These are phyloP conservation scores for Solea senegalensis DNA, from an alignment of 2,113 vertebrate species.

Conservation along the genomic window DNA sequence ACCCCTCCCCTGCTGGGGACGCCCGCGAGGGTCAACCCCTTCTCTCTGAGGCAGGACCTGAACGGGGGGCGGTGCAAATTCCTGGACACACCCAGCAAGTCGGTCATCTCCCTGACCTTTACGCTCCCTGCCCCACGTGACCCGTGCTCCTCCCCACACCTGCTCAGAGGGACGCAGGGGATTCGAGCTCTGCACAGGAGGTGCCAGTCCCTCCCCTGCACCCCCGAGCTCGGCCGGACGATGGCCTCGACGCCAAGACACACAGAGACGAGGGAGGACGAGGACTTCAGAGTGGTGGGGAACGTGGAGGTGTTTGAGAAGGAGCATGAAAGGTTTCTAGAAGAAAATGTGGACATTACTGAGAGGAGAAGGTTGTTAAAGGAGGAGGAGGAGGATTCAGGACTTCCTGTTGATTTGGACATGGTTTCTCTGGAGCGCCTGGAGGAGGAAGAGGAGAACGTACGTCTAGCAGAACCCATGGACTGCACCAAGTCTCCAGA, in stretches of 20 bases:
- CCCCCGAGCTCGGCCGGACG: constrained; percentile 83
- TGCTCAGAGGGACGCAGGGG: constrained; percentile 49
- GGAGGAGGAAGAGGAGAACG: constrained; percentile 62
- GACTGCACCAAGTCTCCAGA: constrained; percentile 84
- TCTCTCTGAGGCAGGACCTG: constrained; percentile 91
- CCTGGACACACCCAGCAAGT: constrained; percentile 91
- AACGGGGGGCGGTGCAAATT: constrained; percentile 94
- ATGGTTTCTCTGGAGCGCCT: constrained; percentile 75
- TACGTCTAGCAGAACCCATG: constrained; percentile 76
- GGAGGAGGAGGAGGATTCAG: constrained; percentile 41
- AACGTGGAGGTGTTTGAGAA: neutral
- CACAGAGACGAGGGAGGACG: neutral
- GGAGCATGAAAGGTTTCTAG: neutral
- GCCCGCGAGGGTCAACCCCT: constrained; percentile 88
- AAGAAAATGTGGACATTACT: neutral
- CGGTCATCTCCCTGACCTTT: constrained; percentile 87
- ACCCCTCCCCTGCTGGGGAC: constrained; percentile 77
- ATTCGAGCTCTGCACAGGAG: constrained; percentile 71
- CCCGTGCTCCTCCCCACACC: constrained; percentile 71
- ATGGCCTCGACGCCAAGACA: constrained; percentile 30
- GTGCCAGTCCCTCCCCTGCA: constrained; percentile 89
- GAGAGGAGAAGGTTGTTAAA: constrained; percentile 12
- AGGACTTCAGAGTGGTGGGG: neutral
- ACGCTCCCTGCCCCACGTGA: constrained; percentile 80
- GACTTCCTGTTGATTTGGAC: constrained; percentile 69